phyloP scores from a whole-genome alignment of 2,797 vertebrate species.

The Saxicola maurus region DNA sequence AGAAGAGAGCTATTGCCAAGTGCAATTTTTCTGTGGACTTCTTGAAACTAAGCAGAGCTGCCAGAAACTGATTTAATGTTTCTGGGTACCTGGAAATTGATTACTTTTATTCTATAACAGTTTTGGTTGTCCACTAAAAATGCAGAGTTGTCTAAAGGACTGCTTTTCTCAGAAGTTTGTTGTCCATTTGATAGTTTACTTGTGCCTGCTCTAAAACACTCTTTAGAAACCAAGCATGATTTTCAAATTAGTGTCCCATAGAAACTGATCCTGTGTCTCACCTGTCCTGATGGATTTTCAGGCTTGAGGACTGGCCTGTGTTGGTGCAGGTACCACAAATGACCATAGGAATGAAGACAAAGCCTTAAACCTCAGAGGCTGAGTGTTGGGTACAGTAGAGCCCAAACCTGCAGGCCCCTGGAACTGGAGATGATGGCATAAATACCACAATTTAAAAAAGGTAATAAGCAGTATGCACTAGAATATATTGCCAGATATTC shows the following conservation, averaged over 20 bases:
- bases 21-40: not conserved
- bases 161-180: not conserved
- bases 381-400: not conserved
- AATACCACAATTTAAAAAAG: not conserved
- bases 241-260: not conserved
- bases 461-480: not conserved
- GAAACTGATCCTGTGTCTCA: not conserved
- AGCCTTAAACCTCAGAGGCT: not conserved
- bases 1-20: not conserved
- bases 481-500: not conserved
- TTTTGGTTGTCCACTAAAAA: not conserved
- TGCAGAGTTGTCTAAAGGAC: not conserved
- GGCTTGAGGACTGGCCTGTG: not conserved
- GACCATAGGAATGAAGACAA: not conserved
- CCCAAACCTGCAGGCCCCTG: not conserved
- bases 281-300: not conserved
- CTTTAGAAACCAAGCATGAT: not conserved
- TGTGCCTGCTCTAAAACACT: not conserved
- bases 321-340: not conserved
- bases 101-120: not conserved
- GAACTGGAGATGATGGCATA: not conserved
- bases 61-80: not conserved
- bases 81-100: not conserved
- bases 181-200: not conserved
- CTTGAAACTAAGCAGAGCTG: not conserved